A percentile compares a stretch with the other conserved stretches of the same genome.
These are phyloP conservation scores for Lingula anatina DNA, from an alignment of 2,888 invertebrate species.

Conservation along the genomic window DNA sequence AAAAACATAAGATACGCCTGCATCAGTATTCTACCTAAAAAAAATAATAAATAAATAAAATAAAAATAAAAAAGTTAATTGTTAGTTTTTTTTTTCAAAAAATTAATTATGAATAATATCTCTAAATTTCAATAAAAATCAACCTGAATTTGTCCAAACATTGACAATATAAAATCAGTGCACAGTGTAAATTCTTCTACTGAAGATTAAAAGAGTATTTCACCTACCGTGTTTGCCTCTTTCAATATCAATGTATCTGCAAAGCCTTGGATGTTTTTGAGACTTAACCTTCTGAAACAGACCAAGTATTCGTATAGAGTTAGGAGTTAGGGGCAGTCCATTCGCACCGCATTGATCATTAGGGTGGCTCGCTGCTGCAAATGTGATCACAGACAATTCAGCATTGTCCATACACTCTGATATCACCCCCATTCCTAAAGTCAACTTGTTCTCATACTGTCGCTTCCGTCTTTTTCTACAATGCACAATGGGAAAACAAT, in stretches of 20 bases:
- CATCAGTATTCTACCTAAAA: background rate
- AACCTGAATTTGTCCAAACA: background rate
- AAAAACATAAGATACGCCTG: background rate
- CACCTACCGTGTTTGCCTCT: slow-evolving; percentile 84
- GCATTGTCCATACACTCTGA: no score
- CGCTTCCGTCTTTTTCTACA: no score
- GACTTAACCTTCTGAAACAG: slow-evolving; percentile 77
- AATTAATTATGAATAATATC: no score
- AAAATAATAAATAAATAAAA: background rate
- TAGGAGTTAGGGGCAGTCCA: slow-evolving; percentile 91
- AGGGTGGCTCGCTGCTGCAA: slow-evolving; percentile 84
- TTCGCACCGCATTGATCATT: slow-evolving; percentile 77
- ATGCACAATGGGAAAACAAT: no score
- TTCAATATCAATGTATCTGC: slow-evolving; percentile 84
- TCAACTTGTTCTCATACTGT: no score
- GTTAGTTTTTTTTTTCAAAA: background rate
- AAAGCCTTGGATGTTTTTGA: slow-evolving; percentile 70
- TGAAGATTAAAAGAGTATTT: background rate
- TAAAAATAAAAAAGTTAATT: background rate
- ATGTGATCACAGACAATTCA: slow-evolving; percentile 77
- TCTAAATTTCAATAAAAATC: no score
- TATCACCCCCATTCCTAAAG: no score
- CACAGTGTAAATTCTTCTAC: background rate
- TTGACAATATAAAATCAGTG: background rate
- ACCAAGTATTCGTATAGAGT: slow-evolving; percentile 90